Base-by-base conservation (phyloP, 2,888 invertebrate species). In the Pseudococcus longispinus region DNA sequence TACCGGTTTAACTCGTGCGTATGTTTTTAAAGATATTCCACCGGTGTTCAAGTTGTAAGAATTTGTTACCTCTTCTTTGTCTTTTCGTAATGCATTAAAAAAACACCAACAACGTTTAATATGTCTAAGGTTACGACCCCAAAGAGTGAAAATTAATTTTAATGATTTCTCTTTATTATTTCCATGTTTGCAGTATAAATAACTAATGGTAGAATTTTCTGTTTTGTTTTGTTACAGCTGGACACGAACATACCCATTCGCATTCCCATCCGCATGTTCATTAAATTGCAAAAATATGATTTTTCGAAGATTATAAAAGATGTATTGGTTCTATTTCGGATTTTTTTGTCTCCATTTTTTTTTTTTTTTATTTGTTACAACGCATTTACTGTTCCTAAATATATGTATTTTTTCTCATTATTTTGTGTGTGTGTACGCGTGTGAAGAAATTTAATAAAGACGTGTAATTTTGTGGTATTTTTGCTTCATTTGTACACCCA, bases 301-400 rank as follows among this genome's bases (percentile, higher is more conserved):
- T 60, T 60, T 29, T 60, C 70, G 70, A 51, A 51, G 51, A 51
- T n/a, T 51, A 4, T 2, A n/a, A 4, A 46, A n/a, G 18, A 51
- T 51, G n/a, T 51, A 13, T 46, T 46, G 51, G n/a, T 51, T n/a
- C 6, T 51, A 15, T 51, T 51, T 51, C n/a, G 51, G 51, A 51
- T 51, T 51, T 51, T 46, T 51, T 51, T 51, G 51, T 51, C 51
- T 51, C 51, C 51, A 51, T 65, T 65, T 65, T 65, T 26, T 65
- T 37, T 60, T 32, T 55, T 77, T 85, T 85, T 42, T 26, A 77
- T 85, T 85, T 77, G 85, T 85, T 74, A 46, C 74, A 51, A 77
- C 74, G 85, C 85, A 85, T 85, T 85, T 85, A 85, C 85, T 85
- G 85, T 85, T 85, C 85, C 85, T 85, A 85, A 85, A 85, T 85